These are phyloP conservation scores for Scolopax bukidnonensis DNA, from an alignment of 2,797 vertebrate genomes.

Conservation along the genomic window DNA sequence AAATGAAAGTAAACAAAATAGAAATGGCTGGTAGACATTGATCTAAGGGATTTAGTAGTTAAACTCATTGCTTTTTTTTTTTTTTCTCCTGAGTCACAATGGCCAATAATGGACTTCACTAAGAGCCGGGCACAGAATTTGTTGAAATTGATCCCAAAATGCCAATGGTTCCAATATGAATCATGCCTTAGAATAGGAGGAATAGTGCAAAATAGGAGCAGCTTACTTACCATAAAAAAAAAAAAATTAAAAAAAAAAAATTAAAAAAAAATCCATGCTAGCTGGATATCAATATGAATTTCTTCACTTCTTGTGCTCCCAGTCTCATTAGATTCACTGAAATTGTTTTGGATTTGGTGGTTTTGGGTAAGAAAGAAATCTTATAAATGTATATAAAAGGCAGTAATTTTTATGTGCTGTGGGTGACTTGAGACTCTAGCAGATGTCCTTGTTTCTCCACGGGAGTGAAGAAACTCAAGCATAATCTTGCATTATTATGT, in stretches of 20 bases:
- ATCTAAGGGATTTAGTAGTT: neutral
- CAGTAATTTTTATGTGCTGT: neutral
- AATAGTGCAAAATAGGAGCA: neutral
- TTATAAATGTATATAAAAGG: neutral
- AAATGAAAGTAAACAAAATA: neutral
- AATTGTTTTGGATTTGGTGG: neutral
- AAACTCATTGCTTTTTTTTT: neutral
- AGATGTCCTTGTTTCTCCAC: neutral
- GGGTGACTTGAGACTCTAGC: neutral
- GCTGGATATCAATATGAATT: neutral
- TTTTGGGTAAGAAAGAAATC: neutral
- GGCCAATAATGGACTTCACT: neutral
- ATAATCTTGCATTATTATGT: neutral
- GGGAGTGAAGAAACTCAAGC: neutral
- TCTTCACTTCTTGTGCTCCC: neutral
- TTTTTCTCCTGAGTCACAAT: neutral
- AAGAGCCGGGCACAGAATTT: neutral
- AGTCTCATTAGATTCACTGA: neutral
- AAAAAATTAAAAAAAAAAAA: neutral
- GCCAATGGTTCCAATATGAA: neutral
- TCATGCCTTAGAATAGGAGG: neutral
- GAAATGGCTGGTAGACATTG: neutral
- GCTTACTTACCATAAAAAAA: neutral
- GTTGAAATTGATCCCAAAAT: neutral
- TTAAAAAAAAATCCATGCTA: accelerated